Evolutionary conservation across 2,888 invertebrate genomes (phyloP).

Genomic region (Eilema sororculum): DNA sequence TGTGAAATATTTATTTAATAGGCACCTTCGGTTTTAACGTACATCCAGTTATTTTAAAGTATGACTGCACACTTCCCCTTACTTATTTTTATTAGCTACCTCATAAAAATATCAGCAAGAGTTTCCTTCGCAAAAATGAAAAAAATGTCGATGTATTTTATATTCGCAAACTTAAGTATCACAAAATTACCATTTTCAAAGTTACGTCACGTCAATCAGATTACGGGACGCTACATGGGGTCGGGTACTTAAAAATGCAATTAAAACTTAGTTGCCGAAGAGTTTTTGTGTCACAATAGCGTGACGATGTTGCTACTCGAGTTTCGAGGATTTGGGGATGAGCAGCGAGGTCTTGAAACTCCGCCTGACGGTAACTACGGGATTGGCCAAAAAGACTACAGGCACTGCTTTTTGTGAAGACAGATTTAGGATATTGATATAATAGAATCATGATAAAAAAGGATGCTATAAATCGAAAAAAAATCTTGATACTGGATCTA

Average conservation of each 20-base stretch:
- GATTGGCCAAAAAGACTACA: neutral
- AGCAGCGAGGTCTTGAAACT: neutral
- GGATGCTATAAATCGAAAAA: too few species aligned
- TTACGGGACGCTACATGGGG: constrained; percentile 33
- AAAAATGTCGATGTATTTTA: constrained; percentile 7
- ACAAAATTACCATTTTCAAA: constrained; percentile 22
- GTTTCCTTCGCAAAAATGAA: neutral
- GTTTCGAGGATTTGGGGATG: constrained; percentile 22
- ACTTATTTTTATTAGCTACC: neutral
- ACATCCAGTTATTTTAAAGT: neutral
- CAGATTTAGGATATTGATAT: neutral
- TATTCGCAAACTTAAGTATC: constrained; percentile 18
- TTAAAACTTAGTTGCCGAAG: constrained; percentile 50
- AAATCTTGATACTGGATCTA: too few species aligned
- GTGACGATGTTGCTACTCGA: constrained; percentile 27
- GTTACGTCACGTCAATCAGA: constrained; percentile 34
- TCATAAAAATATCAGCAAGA: neutral
- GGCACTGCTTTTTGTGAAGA: neutral
- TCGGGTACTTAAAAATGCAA: constrained; percentile 53
- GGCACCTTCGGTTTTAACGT: too few species aligned
- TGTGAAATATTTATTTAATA: too few species aligned
- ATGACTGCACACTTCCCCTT: neutral
- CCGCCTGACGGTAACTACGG: neutral
- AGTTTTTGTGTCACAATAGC: constrained; percentile 37
- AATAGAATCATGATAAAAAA: neutral